Conservation (phyloP, 2,113 vertebrate species). For the Alouatta palliata region DNA sequence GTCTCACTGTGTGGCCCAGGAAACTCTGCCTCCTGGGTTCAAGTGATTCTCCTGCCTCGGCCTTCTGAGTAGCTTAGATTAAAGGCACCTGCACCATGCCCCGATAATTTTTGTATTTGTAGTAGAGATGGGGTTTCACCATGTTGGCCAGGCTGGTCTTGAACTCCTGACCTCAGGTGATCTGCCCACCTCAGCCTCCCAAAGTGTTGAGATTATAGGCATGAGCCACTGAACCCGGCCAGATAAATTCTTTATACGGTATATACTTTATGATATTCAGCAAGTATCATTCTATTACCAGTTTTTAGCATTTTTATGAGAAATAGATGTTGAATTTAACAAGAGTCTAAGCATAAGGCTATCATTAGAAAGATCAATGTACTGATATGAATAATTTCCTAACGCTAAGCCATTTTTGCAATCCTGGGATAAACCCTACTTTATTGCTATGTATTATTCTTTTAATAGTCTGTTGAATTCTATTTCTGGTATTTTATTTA, state of each 20-base stretch:
- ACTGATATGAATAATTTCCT: not conserved
- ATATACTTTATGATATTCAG: not conserved
- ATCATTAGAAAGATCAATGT: not conserved
- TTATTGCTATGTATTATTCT: not conserved
- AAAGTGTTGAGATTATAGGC: too few species aligned
- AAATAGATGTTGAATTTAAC: not conserved
- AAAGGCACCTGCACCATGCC: too few species aligned
- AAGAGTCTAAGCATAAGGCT: not conserved
- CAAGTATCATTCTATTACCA: not conserved
- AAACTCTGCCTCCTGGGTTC: not conserved
- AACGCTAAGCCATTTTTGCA: not conserved
- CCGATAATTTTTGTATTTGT: too few species aligned
- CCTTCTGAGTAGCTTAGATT: not conserved
- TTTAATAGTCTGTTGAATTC: constrained; percentile 17
- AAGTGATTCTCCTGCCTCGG: not conserved
- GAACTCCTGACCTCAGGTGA: too few species aligned
- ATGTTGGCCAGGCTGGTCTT: too few species aligned
- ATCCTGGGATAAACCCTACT: not conserved
- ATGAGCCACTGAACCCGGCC: too few species aligned
- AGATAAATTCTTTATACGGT: not conserved
- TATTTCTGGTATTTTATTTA: constrained; percentile 27
- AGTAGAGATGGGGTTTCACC: too few species aligned
- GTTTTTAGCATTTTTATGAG: constrained; percentile 34
- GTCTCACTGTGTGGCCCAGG: not conserved
- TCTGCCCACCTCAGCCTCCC: too few species aligned